A percentile compares a stretch with the other conserved stretches of the same genome.
Conservation (phyloP, 2,113 vertebrate genomes). For the Urocolius indicus region DNA sequence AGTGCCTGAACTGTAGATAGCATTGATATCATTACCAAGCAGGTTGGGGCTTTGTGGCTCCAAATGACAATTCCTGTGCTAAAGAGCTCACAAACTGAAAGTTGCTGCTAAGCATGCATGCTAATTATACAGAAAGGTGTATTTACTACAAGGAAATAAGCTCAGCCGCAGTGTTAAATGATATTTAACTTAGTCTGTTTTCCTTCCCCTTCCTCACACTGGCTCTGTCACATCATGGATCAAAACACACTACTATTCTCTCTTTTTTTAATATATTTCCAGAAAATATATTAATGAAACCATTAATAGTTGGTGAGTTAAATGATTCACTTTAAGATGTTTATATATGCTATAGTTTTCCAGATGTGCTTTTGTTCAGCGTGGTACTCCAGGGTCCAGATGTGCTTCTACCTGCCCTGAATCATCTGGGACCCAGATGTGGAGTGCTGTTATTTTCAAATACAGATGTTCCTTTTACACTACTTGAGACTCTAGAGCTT, state of each 20-base stretch:
- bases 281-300: neutral
- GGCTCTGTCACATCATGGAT: neutral
- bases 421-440: slow-evolving; percentile 49
- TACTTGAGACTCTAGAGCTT: neutral
- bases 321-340: neutral
- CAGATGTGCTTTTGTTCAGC: slow-evolving; percentile 12
- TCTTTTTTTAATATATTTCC: neutral
- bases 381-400: neutral
- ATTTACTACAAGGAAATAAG: neutral
- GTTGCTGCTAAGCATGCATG: neutral
- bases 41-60: neutral
- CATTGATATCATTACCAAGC: neutral
- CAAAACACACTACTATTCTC: neutral
- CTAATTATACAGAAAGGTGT: neutral
- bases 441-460: neutral
- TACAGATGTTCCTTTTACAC: slow-evolving; percentile 25
- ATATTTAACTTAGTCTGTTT: neutral
- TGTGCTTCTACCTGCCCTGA: neutral
- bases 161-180: neutral
- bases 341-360: neutral
- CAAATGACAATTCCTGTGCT: neutral
- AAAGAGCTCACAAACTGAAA: neutral
- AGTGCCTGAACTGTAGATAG: neutral
- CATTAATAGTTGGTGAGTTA: neutral
- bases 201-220: neutral